Evolutionary conservation across 2,888 invertebrate genomes (phyloP), one percentile per base, ranked within the genome.

Genomic region (Ochropleura leucogaster): DNA sequence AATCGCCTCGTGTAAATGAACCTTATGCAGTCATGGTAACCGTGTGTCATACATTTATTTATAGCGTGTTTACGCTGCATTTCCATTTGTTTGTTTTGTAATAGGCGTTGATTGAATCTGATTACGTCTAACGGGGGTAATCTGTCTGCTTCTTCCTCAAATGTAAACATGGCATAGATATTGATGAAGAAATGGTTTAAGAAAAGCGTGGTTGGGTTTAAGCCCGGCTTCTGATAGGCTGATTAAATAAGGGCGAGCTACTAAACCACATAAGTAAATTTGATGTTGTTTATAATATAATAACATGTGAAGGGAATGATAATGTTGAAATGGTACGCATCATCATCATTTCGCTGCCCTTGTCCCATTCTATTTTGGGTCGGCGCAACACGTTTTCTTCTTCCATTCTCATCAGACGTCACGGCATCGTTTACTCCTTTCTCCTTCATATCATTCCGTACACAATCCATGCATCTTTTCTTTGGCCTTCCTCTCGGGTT

Each of bases 11-110:
- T 79, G 72, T 77, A 79, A 79, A 77, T 20, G 40, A 64, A 20
- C 20, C n/a, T 57, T 12, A 51, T 79, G 66, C 62, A 72, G 69
- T 74, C 74, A 76, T 72, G n/a, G 57, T 62, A 65, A 62, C 18
- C n/a, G 72, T 72, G 77, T 80, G 71, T 83, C 82, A 82, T 72
- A 51, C 59, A 72, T 46, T 57, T 84, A 84, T 85, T 82, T 79
- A 76, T 79, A 82, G 51, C 4, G 8, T 76, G 82, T 85, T 82
- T 79, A 85, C 79, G 12, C 20, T 65, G 60, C 69, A 68, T 73
- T 67, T 55, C 2, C 20, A 71, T 82, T 79, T 79, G 82, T 82
- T 83, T 79, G 77, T 74, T 72, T 76, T 76, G 59, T 65, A 53
- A 72, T 57, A 57, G 67, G 20, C 66, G 62, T 68, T 63, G 46